These are phyloP conservation scores for Characodon lateralis DNA, from an alignment of 2,797 vertebrate genomes.

Conservation along the genomic window DNA sequence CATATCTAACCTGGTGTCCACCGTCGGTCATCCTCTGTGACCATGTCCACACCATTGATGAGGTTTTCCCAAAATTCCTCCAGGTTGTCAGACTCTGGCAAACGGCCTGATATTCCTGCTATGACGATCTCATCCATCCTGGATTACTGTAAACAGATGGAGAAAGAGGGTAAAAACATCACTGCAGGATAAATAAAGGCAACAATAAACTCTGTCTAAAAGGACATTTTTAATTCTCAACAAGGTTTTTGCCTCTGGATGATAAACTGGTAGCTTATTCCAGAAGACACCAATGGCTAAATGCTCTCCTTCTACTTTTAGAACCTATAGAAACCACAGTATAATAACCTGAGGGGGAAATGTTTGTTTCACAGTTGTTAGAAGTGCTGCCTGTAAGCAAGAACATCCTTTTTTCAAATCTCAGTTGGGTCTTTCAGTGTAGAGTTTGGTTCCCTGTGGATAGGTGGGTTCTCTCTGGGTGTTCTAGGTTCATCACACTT, in stretches of 20 bases:
- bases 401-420: too few species aligned
- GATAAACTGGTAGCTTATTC: neutral
- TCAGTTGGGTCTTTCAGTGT: too few species aligned
- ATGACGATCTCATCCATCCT: slow-evolving; percentile 95
- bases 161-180: neutral
- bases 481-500: too few species aligned
- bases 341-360: neutral
- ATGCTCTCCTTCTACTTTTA: neutral
- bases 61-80: slow-evolving; percentile 98
- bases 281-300: neutral
- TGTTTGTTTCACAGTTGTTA: neutral
- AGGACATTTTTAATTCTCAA: neutral
- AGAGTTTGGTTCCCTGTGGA: too few species aligned
- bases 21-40: slow-evolving; percentile 93
- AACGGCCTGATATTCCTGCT: slow-evolving; percentile 91
- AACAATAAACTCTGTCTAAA: neutral
- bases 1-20: slow-evolving; percentile 90
- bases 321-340: neutral
- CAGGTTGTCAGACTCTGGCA: slow-evolving; percentile 91
- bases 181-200: neutral
- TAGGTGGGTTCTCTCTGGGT: too few species aligned
- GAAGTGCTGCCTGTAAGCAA: too few species aligned
- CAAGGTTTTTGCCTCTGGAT: neutral
- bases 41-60: slow-evolving; percentile 93
- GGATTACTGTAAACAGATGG: slow-evolving; percentile 64